phyloP scores from a whole-genome alignment of 2,888 invertebrate genomes.

The Branchinecta sandiegonensis region DNA sequence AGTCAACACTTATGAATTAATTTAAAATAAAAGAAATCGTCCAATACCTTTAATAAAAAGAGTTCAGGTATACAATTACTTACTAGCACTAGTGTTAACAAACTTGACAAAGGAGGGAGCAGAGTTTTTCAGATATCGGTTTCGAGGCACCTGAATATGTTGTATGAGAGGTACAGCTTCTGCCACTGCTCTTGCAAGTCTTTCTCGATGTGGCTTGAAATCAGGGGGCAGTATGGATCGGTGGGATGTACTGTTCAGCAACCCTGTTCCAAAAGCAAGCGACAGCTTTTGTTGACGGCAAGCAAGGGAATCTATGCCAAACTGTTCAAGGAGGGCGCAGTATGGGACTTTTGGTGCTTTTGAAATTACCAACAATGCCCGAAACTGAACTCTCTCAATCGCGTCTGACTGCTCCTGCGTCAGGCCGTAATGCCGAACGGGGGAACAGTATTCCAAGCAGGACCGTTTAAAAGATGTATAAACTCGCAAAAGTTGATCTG shows the following conservation, averaged over 20 bases:
- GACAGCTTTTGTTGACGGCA: neutral
- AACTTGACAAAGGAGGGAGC: no score
- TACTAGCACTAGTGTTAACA: no score
- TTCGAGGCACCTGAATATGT: no score
- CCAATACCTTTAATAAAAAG: neutral
- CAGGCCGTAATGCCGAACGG: neutral
- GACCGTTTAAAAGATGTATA: neutral
- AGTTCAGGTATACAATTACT: no score
- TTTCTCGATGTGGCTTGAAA: no score
- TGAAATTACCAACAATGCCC: slow-evolving; percentile 5
- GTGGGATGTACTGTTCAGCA: slow-evolving; percentile 11
- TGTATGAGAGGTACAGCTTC: no score
- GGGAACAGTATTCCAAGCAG: slow-evolving; percentile 3
- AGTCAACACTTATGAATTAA: neutral
- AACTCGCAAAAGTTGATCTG: neutral
- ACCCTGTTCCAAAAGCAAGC: neutral
- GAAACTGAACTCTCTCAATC: neutral
- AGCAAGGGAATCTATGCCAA: neutral
- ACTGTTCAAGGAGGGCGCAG: neutral
- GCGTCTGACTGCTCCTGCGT: slow-evolving; percentile 4
- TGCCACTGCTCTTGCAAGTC: no score
- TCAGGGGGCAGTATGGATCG: no score
- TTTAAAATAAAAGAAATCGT: neutral
- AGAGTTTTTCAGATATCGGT: no score
- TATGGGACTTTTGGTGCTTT: neutral